Conservation (phyloP, 2,797 vertebrate genomes). For the Morelia viridis region DNA sequence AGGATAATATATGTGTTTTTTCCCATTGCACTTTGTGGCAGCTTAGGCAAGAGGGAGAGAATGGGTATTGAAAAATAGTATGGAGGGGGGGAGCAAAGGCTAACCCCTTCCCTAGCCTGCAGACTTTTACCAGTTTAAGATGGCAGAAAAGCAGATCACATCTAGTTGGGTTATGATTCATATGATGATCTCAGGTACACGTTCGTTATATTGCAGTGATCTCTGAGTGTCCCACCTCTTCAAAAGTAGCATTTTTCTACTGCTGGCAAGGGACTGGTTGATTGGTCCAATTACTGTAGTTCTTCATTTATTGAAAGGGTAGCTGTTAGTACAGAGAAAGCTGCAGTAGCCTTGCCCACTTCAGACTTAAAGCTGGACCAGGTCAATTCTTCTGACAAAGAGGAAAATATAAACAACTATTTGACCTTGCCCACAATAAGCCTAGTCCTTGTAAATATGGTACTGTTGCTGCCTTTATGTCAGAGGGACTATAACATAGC, state of each 20-base stretch:
- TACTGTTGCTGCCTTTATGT: neutral
- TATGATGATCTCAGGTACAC: neutral
- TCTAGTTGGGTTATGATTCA: neutral
- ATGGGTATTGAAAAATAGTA: neutral
- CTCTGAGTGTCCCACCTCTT: neutral
- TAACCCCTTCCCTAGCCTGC: neutral
- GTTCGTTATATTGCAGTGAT: neutral
- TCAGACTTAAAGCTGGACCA: neutral
- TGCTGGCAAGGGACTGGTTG: neutral
- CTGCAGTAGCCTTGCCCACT: neutral
- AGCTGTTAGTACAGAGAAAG: neutral
- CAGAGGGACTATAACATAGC: neutral
- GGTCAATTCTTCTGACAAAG: neutral
- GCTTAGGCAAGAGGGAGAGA: too few species aligned
- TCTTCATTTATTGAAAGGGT: neutral
- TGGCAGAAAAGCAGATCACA: neutral
- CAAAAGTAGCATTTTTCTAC: neutral
- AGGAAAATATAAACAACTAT: neutral
- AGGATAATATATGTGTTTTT: neutral
- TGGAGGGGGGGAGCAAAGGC: neutral
- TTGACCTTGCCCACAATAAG: neutral
- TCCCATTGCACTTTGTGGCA: neutral
- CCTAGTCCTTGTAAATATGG: neutral
- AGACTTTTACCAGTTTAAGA: neutral
- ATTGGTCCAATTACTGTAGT: neutral